Evolutionary conservation across 2,888 invertebrate genomes (phyloP).

Genomic region (Eutolmus rufibarbis): DNA sequence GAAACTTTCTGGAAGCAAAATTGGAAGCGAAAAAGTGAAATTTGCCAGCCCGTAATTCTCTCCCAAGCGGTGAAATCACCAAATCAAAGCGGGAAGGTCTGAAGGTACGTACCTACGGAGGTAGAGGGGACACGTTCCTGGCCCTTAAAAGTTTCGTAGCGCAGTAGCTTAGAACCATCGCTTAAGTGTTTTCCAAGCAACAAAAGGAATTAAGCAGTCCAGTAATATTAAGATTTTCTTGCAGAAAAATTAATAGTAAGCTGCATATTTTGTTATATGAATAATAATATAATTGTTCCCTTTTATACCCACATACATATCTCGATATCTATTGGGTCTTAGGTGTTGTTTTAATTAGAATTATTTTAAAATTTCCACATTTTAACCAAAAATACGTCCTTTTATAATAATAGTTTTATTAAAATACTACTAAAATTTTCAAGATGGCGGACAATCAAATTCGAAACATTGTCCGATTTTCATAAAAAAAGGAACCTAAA

Average conservation of each 20-base stretch:
- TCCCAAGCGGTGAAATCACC: not conserved
- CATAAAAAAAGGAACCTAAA: too few species aligned
- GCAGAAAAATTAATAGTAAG: not conserved
- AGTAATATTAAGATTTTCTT: not conserved
- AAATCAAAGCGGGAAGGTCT: not conserved
- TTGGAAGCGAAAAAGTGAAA: not conserved
- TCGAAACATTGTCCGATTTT: too few species aligned
- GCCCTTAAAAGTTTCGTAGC: not conserved
- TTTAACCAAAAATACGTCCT: too few species aligned
- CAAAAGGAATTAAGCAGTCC: not conserved
- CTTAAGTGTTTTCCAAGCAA: not conserved
- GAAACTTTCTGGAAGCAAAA: constrained; percentile 9
- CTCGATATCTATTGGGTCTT: too few species aligned
- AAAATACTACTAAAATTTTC: too few species aligned
- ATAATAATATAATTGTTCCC: not conserved
- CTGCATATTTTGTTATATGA: not conserved
- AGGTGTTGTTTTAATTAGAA: too few species aligned
- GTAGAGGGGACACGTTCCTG: not conserved
- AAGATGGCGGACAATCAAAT: too few species aligned
- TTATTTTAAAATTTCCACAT: too few species aligned
- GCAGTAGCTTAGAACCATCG: not conserved
- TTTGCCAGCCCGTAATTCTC: not conserved
- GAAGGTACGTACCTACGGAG: not conserved
- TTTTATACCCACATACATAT: too few species aligned
- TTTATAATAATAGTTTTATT: too few species aligned